Evolutionary conservation across 2,113 vertebrate genomes (phyloP).

Genomic region (Numida meleagris): DNA sequence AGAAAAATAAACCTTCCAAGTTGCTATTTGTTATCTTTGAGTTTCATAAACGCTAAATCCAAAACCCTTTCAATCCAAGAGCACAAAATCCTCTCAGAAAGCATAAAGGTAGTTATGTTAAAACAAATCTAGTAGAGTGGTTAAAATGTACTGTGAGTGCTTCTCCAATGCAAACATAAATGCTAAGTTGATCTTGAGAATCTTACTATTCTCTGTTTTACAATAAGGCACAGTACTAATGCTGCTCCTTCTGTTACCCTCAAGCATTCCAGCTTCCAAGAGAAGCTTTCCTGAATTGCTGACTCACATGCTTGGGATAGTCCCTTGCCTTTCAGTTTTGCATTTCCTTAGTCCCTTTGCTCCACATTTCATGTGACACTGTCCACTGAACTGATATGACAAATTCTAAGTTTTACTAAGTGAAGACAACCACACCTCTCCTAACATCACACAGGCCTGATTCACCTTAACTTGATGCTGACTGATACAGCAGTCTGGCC

Average conservation of each 20-base stretch:
- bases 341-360: not conserved
- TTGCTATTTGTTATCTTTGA: not conserved
- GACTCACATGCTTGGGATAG: not conserved
- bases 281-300: not conserved
- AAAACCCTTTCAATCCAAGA: not conserved
- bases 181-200: not conserved
- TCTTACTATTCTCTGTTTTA: not conserved
- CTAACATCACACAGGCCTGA: not conserved
- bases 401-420: not conserved
- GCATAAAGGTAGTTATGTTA: not conserved
- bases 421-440: not conserved
- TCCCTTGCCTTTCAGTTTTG: not conserved
- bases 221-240: not conserved
- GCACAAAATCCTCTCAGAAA: not conserved
- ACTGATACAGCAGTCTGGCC: not conserved
- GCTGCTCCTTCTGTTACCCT: not conserved
- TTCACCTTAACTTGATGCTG: not conserved
- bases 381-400: not conserved
- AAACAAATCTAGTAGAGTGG: not conserved
- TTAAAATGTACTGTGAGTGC: not conserved
- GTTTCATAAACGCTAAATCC: not conserved
- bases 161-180: not conserved
- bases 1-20: not conserved
- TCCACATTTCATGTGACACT: not conserved
- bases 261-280: not conserved